Evolutionary conservation across 2,888 invertebrate genomes (phyloP), one percentile per base, ranked within the genome.

Genomic region (Nematopogon swammerdamellus): DNA sequence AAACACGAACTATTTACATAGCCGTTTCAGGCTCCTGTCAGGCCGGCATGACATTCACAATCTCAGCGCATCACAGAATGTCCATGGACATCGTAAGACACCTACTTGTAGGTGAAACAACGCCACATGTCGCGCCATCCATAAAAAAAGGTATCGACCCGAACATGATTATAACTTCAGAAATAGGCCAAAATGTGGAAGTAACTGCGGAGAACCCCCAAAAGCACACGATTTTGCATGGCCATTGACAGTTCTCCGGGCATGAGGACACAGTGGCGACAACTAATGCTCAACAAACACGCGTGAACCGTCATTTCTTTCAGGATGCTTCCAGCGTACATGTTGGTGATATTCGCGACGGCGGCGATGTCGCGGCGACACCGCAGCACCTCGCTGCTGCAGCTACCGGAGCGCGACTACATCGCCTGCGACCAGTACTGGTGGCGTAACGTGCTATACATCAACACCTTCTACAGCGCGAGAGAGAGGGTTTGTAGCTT

Each of bases 401-500:
- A 80, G 50, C 69, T 84, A 3, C 82, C 82, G 0, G 82, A 82
- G 47, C 64, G 65, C 36, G 86, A 86, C 63, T 75, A 81, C 52
- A 55, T 61, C 50, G 83, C 77, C 58, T 87, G 87, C 60, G 77
- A 79, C 51, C 59, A 64, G 30, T 77, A 82, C 62, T 85, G 86
- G 82, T 87, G 86, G 85, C 70, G 83, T 52, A 87, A 86, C 61
- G 66, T 84, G 14, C 67, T 87, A 1, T 87, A 85, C 58, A 62
- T 86, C 46, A 84, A 84, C 55, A 85, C 82, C 1, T 69, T 83
- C 29, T 86, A 82, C 57, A 82, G 85, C 1, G 62, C 68, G 10
- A 67, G 74, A 1, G 82, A 86, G 60, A 80, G 85, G 79, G 87
- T 86, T 58, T 68, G 69, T n/a, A 52, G 44, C 17, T 18, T 20